Base-by-base conservation (phyloP, 2,888 invertebrate genomes). In the Automeris io region DNA sequence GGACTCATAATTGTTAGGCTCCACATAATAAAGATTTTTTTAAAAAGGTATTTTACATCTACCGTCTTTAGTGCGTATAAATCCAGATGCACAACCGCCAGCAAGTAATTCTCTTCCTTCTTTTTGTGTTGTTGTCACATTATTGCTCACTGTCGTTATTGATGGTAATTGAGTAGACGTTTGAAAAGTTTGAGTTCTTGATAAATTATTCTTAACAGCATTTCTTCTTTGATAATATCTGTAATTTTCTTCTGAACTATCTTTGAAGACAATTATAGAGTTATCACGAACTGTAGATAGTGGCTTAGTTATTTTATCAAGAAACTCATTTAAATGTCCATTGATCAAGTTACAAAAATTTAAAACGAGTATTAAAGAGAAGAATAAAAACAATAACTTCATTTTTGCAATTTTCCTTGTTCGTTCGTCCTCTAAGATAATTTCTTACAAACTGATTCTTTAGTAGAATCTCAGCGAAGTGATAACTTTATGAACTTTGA, bases 21-120 rank as follows among this genome's bases (percentile, higher is more conserved):
- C n/a, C n/a, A 12, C 12, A 33, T n/a, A 33, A 21, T 19, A 19
- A 33, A 6, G 6, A 9, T 11, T 11, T 7, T 21, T 12, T 54
- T 29, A 50, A 45, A 51, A 69, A 9, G 56, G 55, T 37, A 70
- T 61, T 59, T 67, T 71, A 52, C 83, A 83, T 55, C 77, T 70
- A 43, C 80, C 80, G 44, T 82, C 82, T 24, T 58, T 26, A 6
- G 81, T 79, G 7, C 70, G 65, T 43, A 54, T 39, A 45, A 46
- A 81, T 1, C 82, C 82, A 12, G 68, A 8, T 2, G 63, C 24
- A 51, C 85, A 83, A 18, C 55, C 62, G 18, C 54, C 82, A 3
- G 39, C 11, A 39, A 83, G 75, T 41, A 69, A 77, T 54, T 73
- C 77, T 45, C 64, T 62, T 8, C 72, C 77, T 5, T 70, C 68